These are phyloP conservation scores for Cantharis flavilabris DNA, from an alignment of 2,888 invertebrate genomes.

Conservation along the genomic window DNA sequence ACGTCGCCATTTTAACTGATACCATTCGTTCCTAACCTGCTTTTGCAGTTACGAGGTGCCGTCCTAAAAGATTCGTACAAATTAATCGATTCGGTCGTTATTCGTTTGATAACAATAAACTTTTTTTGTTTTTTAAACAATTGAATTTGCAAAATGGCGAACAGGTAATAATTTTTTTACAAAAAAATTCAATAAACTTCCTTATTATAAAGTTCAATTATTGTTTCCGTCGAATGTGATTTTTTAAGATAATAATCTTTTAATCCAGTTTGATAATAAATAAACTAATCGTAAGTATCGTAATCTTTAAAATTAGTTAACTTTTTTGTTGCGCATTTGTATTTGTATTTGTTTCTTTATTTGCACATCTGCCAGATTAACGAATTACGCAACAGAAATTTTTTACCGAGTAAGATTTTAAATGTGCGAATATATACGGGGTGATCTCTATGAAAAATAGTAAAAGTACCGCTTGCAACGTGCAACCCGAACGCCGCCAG, in stretches of 20 bases:
- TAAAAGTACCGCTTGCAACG: no score
- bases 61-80: background rate
- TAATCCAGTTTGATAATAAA: background rate
- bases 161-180: no score
- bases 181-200: background rate
- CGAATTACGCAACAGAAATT: background rate
- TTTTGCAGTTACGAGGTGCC: background rate
- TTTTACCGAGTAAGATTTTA: background rate
- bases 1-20: slow-evolving; percentile 11
- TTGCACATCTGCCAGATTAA: background rate
- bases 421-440: no score
- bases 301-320: background rate
- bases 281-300: background rate
- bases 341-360: background rate
- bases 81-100: background rate
- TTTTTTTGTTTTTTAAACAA: background rate
- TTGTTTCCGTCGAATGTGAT: background rate
- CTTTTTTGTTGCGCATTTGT: background rate
- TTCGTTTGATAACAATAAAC: background rate
- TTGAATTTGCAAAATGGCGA: no score
- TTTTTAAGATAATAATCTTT: background rate
- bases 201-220: background rate
- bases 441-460: no score
- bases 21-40: background rate
- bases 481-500: no score